phyloP scores from a whole-genome alignment of 1,140 invertebrate genomes.

The Diprion similis region DNA sequence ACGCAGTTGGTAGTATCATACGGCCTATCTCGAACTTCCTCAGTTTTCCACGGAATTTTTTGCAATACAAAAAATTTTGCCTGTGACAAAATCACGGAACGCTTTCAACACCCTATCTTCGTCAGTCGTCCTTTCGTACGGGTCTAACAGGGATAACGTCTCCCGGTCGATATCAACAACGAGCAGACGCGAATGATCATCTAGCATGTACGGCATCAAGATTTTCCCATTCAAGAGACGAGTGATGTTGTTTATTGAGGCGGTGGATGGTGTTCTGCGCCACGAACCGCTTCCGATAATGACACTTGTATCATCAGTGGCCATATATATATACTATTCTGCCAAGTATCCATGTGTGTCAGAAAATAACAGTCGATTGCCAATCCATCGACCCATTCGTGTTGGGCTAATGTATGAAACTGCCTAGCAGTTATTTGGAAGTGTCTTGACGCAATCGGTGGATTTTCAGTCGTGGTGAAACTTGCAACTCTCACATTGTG shows the following conservation, averaged over 20 bases:
- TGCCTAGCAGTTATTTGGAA: not conserved
- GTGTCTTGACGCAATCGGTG: not conserved
- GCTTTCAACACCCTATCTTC: slow-evolving; percentile 16
- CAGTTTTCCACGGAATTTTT: slow-evolving; percentile 2
- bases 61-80: not conserved
- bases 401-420: slow-evolving; percentile 18
- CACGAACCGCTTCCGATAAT: slow-evolving; percentile 14
- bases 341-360: slow-evolving; percentile 21
- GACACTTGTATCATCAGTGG: slow-evolving; percentile 17
- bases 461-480: not conserved
- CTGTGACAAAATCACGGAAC: slow-evolving; percentile 12
- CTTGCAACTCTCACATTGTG: not conserved
- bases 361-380: slow-evolving; percentile 24
- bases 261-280: not conserved
- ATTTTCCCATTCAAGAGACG: slow-evolving; percentile 11
- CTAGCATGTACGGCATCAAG: slow-evolving; percentile 25
- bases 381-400: slow-evolving; percentile 26
- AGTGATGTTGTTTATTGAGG: not conserved
- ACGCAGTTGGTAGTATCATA: slow-evolving; percentile 16
- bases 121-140: slow-evolving; percentile 20
- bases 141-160: slow-evolving; percentile 25
- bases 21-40: slow-evolving; percentile 13
- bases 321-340: slow-evolving; percentile 23
- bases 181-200: slow-evolving; percentile 25
- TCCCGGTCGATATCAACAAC: slow-evolving; percentile 20